phyloP scores from a whole-genome alignment of 1,140 invertebrate species.

The Helicoverpa armigera region DNA sequence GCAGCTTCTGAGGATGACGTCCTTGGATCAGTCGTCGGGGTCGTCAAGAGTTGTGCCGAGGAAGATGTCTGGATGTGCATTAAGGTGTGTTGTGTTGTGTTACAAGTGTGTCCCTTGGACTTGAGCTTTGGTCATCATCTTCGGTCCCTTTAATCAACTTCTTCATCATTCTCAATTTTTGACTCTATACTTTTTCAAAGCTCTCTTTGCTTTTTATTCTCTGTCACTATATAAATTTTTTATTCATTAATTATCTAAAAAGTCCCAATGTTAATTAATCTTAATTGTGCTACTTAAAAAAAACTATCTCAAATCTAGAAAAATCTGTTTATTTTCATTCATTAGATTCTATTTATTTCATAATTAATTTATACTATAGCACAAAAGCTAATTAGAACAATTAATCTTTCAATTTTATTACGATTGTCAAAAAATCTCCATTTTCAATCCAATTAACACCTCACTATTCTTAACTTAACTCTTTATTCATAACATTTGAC shows the following conservation, averaged over 20 bases:
- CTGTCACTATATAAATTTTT: neutral
- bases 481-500: neutral
- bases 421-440: neutral
- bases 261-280: neutral
- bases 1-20: constrained; percentile 84
- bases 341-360: neutral
- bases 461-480: neutral
- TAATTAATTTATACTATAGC: too few species aligned
- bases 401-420: neutral
- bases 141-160: neutral
- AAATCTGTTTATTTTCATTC: neutral
- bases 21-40: constrained; percentile 88
- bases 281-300: constrained; percentile 7
- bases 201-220: neutral
- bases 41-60: constrained; percentile 90
- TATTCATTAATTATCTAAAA: neutral
- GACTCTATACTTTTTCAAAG: neutral
- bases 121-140: neutral
- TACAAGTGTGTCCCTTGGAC: constrained; percentile 18
- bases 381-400: too few species aligned
- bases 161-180: neutral
- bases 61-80: constrained; percentile 91
- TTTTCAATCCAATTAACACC: neutral
- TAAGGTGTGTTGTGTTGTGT: constrained; percentile 87
- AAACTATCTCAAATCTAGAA: neutral